Percentiles rank a stretch among this genome's conserved stretches.
Conservation (phyloP, 2,888 invertebrate species). For the Leucophora obtusa region DNA sequence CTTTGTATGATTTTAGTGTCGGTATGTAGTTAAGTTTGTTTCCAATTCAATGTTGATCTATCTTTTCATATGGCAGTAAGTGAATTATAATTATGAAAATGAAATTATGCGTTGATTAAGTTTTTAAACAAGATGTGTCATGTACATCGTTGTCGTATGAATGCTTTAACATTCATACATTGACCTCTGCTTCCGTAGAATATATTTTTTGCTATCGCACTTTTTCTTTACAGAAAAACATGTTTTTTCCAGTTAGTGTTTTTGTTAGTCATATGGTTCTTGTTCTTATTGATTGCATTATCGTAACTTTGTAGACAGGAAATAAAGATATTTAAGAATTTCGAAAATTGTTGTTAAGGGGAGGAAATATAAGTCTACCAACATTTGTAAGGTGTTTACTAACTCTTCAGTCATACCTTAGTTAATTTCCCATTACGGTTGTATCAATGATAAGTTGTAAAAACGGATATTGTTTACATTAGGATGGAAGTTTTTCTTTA, state of each 20-base stretch:
- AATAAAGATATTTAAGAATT: slow-evolving; percentile 26
- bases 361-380: slow-evolving; percentile 24
- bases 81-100: slow-evolving; percentile 51
- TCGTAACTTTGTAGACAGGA: slow-evolving; percentile 24
- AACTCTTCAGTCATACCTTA: slow-evolving; percentile 14
- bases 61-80: background rate
- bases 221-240: background rate
- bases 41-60: background rate
- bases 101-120: slow-evolving; percentile 37
- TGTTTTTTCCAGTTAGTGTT: background rate
- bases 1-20: background rate
- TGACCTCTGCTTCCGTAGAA: slow-evolving; percentile 63
- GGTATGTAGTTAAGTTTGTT: background rate
- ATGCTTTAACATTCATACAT: slow-evolving; percentile 29
- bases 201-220: background rate
- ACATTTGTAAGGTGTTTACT: background rate
- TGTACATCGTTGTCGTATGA: slow-evolving; percentile 10
- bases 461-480: slow-evolving; percentile 46
- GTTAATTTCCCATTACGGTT: slow-evolving; percentile 1
- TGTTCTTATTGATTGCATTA: slow-evolving; percentile 18
- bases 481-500: slow-evolving; percentile 18
- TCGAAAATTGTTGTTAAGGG: background rate
- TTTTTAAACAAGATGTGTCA: slow-evolving; percentile 48
- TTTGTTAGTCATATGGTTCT: slow-evolving; percentile 9
- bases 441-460: slow-evolving; percentile 14